phyloP scores from a whole-genome alignment of 2,113 vertebrate species.

The Gopherus evgoodei region DNA sequence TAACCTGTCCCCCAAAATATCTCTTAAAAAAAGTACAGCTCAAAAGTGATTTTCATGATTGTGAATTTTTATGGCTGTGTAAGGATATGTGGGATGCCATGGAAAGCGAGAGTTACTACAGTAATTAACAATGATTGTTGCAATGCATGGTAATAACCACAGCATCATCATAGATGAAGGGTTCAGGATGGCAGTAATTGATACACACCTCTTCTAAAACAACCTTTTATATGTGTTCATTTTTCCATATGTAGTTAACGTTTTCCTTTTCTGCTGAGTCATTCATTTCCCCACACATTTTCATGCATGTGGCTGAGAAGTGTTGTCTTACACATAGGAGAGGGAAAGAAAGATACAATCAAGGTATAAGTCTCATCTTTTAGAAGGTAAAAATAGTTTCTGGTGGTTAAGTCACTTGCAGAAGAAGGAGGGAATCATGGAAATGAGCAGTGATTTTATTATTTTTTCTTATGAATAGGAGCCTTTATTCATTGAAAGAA shows the following conservation, averaged over 20 bases:
- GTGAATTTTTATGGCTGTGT: background rate
- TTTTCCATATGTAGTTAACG: constrained; percentile 18
- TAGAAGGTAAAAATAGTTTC: background rate
- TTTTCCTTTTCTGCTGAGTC: constrained; percentile 25
- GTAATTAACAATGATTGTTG: constrained; percentile 19
- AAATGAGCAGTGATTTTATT: constrained; percentile 1
- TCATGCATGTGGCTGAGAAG: background rate
- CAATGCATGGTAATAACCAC: constrained; percentile 10
- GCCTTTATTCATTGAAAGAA: constrained; percentile 64
- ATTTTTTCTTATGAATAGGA: background rate
- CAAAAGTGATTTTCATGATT: background rate
- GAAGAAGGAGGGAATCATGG: background rate
- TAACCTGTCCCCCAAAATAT: background rate
- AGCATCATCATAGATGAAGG: background rate
- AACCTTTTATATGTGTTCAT: background rate
- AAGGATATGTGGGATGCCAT: background rate
- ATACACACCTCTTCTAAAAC: constrained; percentile 8
- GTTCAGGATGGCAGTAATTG: constrained; percentile 2
- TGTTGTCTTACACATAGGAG: background rate
- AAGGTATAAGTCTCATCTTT: constrained; percentile 15
- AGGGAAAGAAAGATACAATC: background rate
- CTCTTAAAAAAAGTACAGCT: background rate
- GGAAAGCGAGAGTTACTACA: background rate
- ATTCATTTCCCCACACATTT: constrained; percentile 16
- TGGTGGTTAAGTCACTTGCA: background rate